phyloP scores from a whole-genome alignment of 2,113 vertebrate species.

The Oceanites oceanicus region DNA sequence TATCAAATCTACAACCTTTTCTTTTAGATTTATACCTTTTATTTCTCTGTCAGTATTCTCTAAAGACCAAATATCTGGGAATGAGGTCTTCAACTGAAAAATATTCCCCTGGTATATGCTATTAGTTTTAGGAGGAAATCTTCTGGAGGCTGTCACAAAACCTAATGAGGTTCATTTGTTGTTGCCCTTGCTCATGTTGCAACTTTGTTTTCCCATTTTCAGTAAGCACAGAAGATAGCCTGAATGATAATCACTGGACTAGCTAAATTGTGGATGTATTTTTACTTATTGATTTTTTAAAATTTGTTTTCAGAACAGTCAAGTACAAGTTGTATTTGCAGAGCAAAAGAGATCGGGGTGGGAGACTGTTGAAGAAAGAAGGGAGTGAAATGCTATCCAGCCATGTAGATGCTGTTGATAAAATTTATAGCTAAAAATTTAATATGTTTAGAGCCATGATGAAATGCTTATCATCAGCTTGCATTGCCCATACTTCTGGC shows the following conservation, averaged over 20 bases:
- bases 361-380: neutral
- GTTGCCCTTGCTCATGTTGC: neutral
- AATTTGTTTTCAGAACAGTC: neutral
- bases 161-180: neutral
- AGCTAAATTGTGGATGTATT: neutral
- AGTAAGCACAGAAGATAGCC: neutral
- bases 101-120: neutral
- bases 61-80: neutral
- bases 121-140: neutral
- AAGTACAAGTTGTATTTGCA: neutral
- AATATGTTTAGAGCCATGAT: constrained; percentile 72
- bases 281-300: neutral
- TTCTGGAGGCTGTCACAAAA: neutral
- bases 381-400: neutral
- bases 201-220: constrained; percentile 33
- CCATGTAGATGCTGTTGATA: constrained; percentile 62
- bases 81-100: neutral
- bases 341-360: neutral
- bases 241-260: constrained; percentile 4
- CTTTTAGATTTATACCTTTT: neutral
- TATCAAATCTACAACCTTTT: neutral
- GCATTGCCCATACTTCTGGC: constrained; percentile 64
- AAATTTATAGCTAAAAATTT: constrained; percentile 71
- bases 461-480: constrained; percentile 72
- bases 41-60: neutral